A percentile compares a stretch with the other conserved stretches of the same genome.
Evolutionary conservation across 2,888 invertebrate genomes (phyloP).

Genomic region (Cheilosia variabilis): DNA sequence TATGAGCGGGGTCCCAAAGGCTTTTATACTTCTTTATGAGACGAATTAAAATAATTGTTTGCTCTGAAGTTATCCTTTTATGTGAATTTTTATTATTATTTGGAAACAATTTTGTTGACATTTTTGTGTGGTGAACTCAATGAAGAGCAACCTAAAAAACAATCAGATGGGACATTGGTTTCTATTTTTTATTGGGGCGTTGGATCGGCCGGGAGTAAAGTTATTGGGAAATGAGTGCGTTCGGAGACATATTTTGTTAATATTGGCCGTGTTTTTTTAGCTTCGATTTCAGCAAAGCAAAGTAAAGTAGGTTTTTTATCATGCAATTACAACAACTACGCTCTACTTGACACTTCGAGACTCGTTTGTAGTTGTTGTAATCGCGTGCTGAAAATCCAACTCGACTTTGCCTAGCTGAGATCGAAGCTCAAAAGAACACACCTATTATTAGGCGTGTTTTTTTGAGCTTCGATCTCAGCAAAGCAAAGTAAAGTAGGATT

Average conservation of each 20-base stretch:
- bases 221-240: background rate
- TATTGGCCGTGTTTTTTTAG: too few relatives aligned
- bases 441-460: too few relatives aligned
- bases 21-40: slow-evolving; percentile 52
- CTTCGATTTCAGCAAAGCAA: too few relatives aligned
- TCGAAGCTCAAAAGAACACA: too few relatives aligned
- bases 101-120: slow-evolving; percentile 21
- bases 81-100: slow-evolving; percentile 8
- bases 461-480: too few relatives aligned
- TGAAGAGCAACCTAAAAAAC: background rate
- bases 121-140: background rate
- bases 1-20: slow-evolving; percentile 31
- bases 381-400: too few relatives aligned
- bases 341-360: too few relatives aligned
- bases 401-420: too few relatives aligned
- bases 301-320: too few relatives aligned
- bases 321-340: too few relatives aligned
- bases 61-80: slow-evolving; percentile 47
- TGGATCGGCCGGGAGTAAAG: background rate
- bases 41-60: slow-evolving; percentile 54
- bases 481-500: too few relatives aligned
- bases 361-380: too few relatives aligned
- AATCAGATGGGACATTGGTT: background rate
- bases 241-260: background rate
- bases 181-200: background rate